Percentiles rank a stretch among this genome's conserved stretches.
Conservation (phyloP, 2,113 vertebrate species). For the Lepidothrix coronata region DNA sequence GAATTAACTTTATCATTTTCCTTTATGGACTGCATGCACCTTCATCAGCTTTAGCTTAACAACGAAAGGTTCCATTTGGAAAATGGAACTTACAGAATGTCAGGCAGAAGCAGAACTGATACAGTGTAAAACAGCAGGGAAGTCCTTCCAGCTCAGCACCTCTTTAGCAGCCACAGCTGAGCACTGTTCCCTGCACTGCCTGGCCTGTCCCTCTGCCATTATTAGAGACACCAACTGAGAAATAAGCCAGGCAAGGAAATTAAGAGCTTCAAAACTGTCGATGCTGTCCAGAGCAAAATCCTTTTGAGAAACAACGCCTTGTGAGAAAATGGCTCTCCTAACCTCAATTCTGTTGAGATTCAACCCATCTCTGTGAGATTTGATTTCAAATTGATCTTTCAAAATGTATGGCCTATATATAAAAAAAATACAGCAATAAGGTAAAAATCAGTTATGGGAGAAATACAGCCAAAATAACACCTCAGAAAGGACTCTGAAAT, state of each 20-base stretch:
- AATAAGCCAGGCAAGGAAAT: neutral
- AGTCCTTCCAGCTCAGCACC: neutral
- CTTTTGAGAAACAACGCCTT: neutral
- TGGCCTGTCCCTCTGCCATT: neutral
- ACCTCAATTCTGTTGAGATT: neutral
- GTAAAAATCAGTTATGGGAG: conserved; percentile 1
- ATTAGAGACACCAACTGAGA: neutral
- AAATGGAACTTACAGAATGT: neutral
- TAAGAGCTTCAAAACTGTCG: neutral
- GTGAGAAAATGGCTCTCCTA: conserved; percentile 9
- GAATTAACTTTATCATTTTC: neutral
- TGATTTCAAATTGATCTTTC: conserved; percentile 29
- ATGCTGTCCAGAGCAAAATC: neutral
- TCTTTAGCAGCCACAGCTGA: neutral
- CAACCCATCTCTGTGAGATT: neutral
- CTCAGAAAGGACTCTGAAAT: neutral
- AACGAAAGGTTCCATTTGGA: neutral
- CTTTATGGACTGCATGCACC: neutral
- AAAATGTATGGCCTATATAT: neutral
- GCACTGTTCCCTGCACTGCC: neutral
- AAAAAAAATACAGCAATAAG: neutral
- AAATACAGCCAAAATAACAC: neutral
- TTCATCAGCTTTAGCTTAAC: neutral
- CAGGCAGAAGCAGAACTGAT: neutral
- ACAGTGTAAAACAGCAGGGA: neutral